Base-by-base conservation (phyloP, 2,888 invertebrate species). In the Ypsolopha sequella region DNA sequence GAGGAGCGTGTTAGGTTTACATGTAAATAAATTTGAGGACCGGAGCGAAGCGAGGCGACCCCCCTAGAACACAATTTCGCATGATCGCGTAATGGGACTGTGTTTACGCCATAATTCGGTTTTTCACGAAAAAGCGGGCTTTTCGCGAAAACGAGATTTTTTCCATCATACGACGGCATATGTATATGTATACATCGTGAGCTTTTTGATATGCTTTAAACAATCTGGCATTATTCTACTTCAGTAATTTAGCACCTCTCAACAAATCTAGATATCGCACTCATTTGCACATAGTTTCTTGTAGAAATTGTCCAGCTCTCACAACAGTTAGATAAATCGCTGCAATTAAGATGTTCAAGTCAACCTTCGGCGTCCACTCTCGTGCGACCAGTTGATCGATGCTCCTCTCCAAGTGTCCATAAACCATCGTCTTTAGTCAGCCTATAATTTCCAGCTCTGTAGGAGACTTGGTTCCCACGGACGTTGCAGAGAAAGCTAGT, bases 341-440 rank as follows among this genome's bases (percentile, higher is more conserved):
- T 13, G 50, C 50, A 58, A 59, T 64, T 57, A 59, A 60, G 53
- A 60, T 38, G 54, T 59, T 56, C 55, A 57, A 54, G 54, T 58
- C 58, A 58, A 54, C 54, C 48, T 56, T 53, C 52, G 52, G 55
- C 55, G 56, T 59, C 54, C 51, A 55, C 58, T 61, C 57, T 62
- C 60, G 11, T 35, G 56, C 55, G 14, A 39, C 41, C 41, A 41
- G 47, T 41, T 41, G 50, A 53, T 41, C 46, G 36, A 38, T 39
- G 38, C 36, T 14, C 7, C 34, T 13, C 39, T 51, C 43, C 53
- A 55, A 48, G 54, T 52, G 47, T 35, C 55, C 53, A 55, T 62
- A 56, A 62, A 62, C 58, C 55, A 55, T 53, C 52, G 53, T 53
- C 54, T 48, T 41, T 43, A 38, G 36, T 35, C 35, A 36, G 45